Base-by-base conservation (phyloP, 2,113 vertebrate species). In the Peromyscus californicus region DNA sequence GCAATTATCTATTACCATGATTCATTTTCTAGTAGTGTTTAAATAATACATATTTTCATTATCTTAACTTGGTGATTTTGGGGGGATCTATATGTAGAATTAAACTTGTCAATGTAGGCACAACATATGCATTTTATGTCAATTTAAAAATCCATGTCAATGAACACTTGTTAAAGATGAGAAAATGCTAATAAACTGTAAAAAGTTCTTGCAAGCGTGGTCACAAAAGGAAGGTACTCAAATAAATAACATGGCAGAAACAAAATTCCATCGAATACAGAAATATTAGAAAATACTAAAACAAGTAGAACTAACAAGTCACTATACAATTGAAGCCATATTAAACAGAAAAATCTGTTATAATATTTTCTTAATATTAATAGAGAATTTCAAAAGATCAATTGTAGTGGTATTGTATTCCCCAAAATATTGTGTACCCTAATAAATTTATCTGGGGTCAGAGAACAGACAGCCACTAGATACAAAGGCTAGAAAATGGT, bases 321-420 rank as follows among this genome's bases (percentile, higher is more conserved):
- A 54, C 57, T 45, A 36, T 19, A 54, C 4, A 72, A n/a, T 26
- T 72, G 36, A 57, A 89, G 72, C 31, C 67, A 54, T 39, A 54
- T n/a, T n/a, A 72, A 26, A 5, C 5, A 72, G 74, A 69, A 79
- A 93, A 90, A 87, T 36, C 12, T 57, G 29, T 45, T 54, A 2
- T 26, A 51, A 75, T 31, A 57, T 93, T 79, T 61, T 89, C 42
- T 91, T 59, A 91, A 93, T 93, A 75, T 90, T 94, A 70, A 67
- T 39, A 95, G 59, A 89, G 36, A 65, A 94, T 12, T 88, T 79
- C 33, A 72, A 24, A 79, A 93, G 31, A 63, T 67, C 26, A 93
- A n/a, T n/a, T n/a, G n/a, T n/a, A n/a, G n/a, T n/a, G n/a, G n/a
- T n/a, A n/a, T n/a, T n/a, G n/a, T n/a, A n/a, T n/a, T n/a, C n/a